These are phyloP conservation scores for Lates calcarifer DNA, from an alignment of 2,113 vertebrate species.

Conservation along the genomic window DNA sequence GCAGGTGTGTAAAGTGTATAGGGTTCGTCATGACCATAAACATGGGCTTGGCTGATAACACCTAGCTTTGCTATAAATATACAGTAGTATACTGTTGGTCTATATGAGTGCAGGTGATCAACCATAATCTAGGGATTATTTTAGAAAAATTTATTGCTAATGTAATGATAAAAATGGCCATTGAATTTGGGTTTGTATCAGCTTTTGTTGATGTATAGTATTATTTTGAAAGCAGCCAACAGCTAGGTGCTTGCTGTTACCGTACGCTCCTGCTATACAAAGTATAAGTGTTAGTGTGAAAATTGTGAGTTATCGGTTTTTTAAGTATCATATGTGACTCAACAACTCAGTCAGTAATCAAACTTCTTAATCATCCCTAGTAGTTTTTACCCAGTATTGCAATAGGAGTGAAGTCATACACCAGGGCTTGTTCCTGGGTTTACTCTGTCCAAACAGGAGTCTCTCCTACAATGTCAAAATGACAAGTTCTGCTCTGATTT, in stretches of 20 bases:
- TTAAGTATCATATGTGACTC: not conserved
- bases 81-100: no score
- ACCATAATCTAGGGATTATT: not conserved
- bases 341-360: not conserved
- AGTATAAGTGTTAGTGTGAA: not conserved
- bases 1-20: slow-evolving; percentile 4
- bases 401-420: no score
- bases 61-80: not conserved
- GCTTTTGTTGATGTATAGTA: not conserved
- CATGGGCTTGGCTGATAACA: slow-evolving; percentile 5
- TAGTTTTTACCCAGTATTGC: no score
- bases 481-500: not conserved
- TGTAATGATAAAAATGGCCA: not conserved
- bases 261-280: not conserved
- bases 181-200: not conserved
- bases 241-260: not conserved
- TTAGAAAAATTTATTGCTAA: not conserved
- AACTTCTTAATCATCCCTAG: not conserved
- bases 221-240: not conserved
- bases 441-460: not conserved
- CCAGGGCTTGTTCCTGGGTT: not conserved
- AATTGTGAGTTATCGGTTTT: not conserved
- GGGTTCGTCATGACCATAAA: slow-evolving; percentile 17
- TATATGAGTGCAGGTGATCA: not conserved
- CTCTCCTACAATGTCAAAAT: not conserved